Percentiles rank a stretch among this genome's conserved stretches.
Evolutionary conservation across 2,888 invertebrate genomes (phyloP).

Genomic region (Cantharis flavilabris): DNA sequence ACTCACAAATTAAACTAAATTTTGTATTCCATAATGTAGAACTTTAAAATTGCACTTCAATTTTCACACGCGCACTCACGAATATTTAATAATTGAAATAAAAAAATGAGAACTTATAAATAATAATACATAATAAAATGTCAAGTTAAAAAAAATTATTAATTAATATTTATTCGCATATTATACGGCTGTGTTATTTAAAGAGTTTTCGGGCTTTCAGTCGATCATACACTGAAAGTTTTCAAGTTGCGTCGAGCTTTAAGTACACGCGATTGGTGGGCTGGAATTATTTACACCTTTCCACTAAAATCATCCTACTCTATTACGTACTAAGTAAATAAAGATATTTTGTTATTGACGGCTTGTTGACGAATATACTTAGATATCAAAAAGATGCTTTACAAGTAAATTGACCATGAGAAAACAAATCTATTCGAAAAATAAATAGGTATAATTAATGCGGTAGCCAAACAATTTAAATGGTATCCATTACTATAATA

Average conservation of each 20-base stretch:
- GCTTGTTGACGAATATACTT: neutral
- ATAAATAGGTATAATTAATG: neutral
- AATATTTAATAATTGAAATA: neutral
- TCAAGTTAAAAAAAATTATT: neutral
- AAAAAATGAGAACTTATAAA: neutral
- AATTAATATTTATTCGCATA: neutral
- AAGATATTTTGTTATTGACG: neutral
- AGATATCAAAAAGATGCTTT: neutral
- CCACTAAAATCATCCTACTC: constrained; percentile 20
- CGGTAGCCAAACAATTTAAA: neutral
- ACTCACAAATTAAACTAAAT: neutral
- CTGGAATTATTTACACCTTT: constrained; percentile 24
- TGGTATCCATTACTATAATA: neutral
- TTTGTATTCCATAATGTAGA: neutral
- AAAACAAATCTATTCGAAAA: neutral
- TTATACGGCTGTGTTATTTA: neutral
- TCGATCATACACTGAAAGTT: constrained; percentile 31
- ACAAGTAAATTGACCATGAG: neutral
- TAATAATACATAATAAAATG: neutral
- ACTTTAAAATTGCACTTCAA: neutral
- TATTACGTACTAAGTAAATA: constrained; percentile 8
- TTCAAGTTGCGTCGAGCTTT: constrained; percentile 28
- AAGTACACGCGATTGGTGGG: constrained; percentile 33
- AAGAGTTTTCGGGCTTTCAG: constrained; percentile 28
- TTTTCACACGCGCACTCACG: neutral